Conservation (phyloP, 2,797 vertebrate genomes). For the Periophthalmus magnuspinnatus region DNA sequence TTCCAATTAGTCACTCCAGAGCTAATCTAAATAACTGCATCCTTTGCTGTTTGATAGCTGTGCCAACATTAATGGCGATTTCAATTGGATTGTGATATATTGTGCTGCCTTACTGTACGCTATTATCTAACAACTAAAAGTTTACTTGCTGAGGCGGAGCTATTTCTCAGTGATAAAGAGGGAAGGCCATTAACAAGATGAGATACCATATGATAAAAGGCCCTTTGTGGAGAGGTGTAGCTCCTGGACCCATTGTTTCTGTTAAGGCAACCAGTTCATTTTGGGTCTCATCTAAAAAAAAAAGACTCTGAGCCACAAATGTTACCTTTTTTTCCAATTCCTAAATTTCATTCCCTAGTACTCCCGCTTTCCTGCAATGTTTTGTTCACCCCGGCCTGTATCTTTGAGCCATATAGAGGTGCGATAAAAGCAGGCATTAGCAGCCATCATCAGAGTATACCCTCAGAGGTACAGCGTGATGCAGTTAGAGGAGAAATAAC, state of each 20-base stretch:
- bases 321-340: slow-evolving; percentile 45
- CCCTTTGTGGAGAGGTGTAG: slow-evolving; percentile 16
- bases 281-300: slow-evolving; percentile 23
- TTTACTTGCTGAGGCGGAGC: slow-evolving; percentile 16
- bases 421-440: slow-evolving; percentile 73
- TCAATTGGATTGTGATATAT: no score
- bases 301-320: slow-evolving; percentile 25
- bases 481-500: slow-evolving; percentile 80
- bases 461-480: slow-evolving; percentile 77
- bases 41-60: no score
- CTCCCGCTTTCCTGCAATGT: slow-evolving; percentile 30
- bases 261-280: not conserved
- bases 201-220: slow-evolving; percentile 37
- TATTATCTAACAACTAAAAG: not conserved
- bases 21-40: no score
- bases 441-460: slow-evolving; percentile 74
- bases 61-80: no score
- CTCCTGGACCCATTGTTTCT: not conserved
- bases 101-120: no score
- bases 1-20: no score
- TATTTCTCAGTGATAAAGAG: slow-evolving; percentile 36
- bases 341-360: slow-evolving; percentile 47
- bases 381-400: slow-evolving; percentile 48
- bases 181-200: slow-evolving; percentile 36
- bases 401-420: slow-evolving; percentile 68